Percentiles rank a stretch among this genome's conserved stretches.
Conservation (phyloP, 2,113 vertebrate species). For the Noctilio leporinus region DNA sequence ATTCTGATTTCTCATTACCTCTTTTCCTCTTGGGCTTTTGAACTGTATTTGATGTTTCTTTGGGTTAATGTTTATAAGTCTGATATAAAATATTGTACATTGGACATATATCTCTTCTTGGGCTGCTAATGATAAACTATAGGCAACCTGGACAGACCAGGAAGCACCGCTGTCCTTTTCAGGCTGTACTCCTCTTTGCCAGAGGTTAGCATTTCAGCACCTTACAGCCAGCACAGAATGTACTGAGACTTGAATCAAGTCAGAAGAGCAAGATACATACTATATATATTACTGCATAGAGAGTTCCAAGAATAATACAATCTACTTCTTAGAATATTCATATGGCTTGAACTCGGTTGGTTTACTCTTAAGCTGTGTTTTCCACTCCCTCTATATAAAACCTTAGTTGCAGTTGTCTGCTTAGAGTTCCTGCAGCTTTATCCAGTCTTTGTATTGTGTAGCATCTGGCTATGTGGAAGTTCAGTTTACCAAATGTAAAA, state of each 20-base stretch:
- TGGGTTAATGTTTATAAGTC: not conserved
- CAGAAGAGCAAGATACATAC: not conserved
- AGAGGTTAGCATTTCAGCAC: not conserved
- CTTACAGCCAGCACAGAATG: not conserved
- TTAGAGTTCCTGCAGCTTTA: accelerated
- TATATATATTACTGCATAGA: not conserved
- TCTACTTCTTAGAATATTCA: slow-evolving; percentile 52
- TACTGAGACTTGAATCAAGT: not conserved
- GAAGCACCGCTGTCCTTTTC: not conserved
- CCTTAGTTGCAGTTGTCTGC: accelerated
- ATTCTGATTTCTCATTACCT: slow-evolving; percentile 32
- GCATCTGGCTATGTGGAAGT: not conserved
- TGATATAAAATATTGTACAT: slow-evolving; percentile 31
- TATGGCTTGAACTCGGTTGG: not conserved
- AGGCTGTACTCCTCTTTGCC: not conserved
- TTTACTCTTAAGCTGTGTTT: not conserved
- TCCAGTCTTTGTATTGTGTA: not conserved
- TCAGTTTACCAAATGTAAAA: slow-evolving; percentile 13
- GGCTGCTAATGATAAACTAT: slow-evolving; percentile 30
- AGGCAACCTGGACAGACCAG: slow-evolving; percentile 31
- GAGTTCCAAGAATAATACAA: slow-evolving; percentile 51
- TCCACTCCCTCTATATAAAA: not conserved
- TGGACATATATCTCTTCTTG: slow-evolving; percentile 28
- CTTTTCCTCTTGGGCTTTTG: slow-evolving; percentile 28
- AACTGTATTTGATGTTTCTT: slow-evolving; percentile 32